These are phyloP conservation scores for Sminthurides aquaticus DNA, from an alignment of 2,888 invertebrate genomes.

Conservation along the genomic window DNA sequence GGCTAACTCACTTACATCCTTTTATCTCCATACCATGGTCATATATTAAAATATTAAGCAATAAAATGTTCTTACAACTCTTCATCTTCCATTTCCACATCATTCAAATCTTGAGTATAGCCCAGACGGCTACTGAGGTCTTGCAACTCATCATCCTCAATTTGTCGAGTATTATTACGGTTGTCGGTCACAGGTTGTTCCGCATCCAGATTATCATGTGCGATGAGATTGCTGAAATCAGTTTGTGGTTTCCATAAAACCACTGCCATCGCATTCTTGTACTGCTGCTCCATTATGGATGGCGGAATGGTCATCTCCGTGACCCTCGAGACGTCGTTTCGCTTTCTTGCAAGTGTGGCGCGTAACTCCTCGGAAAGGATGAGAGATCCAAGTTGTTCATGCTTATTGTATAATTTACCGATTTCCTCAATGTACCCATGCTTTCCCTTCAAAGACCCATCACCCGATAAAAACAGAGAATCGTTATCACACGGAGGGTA, in stretches of 20 bases:
- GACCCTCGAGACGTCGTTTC: constrained; percentile 15
- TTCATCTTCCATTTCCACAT: constrained; percentile 3
- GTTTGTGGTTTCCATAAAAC: constrained; percentile 29
- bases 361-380: constrained; percentile 32
- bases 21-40: no score
- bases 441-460: not conserved
- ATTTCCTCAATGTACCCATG: constrained; percentile 1
- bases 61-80: not conserved
- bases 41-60: no score
- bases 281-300: constrained; percentile 17
- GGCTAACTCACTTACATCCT: no score
- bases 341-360: constrained; percentile 26
- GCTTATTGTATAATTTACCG: not conserved
- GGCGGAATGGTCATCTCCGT: constrained; percentile 23
- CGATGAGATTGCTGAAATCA: no score
- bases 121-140: no score
- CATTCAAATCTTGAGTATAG: not conserved
- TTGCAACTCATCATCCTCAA: no score
- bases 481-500: not conserved
- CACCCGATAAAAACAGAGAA: not conserved
- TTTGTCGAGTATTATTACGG: no score
- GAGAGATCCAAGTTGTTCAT: constrained; percentile 24
- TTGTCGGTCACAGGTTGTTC: no score
- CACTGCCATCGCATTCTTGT: constrained; percentile 26
- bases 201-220: no score